These are phyloP conservation scores for Coelopa frigida DNA, from an alignment of 1,140 invertebrate genomes.

Conservation along the genomic window DNA sequence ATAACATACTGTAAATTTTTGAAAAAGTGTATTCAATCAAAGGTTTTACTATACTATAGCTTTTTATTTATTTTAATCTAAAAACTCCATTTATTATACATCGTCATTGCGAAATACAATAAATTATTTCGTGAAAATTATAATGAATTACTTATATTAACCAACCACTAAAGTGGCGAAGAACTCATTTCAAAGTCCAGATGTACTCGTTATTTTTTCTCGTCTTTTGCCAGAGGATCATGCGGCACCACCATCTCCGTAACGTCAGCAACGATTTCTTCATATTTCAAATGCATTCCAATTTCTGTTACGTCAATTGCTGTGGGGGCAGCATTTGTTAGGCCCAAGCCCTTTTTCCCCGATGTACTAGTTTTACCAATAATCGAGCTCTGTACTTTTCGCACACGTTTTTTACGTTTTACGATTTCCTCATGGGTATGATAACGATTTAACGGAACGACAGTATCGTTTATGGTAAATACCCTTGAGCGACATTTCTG, in stretches of 20 bases:
- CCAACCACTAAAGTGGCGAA: too few species aligned
- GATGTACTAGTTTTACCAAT: not conserved
- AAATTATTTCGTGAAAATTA: too few species aligned
- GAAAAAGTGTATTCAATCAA: too few species aligned
- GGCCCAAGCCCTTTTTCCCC: not conserved
- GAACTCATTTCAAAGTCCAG: too few species aligned
- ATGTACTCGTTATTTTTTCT: too few species aligned
- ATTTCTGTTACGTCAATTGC: constrained; percentile 33
- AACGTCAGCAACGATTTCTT: constrained; percentile 40
- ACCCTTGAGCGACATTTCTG: constrained; percentile 42
- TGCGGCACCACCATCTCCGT: constrained; percentile 22
- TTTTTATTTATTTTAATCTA: too few species aligned
- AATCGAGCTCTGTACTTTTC: constrained; percentile 10
- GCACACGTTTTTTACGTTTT: constrained; percentile 36
- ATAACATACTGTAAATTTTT: too few species aligned
- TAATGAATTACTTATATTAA: too few species aligned
- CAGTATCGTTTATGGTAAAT: constrained; percentile 39
- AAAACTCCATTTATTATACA: too few species aligned
- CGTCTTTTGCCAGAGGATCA: too few species aligned
- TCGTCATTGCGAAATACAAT: too few species aligned
- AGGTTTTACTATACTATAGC: too few species aligned
- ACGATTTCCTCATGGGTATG: constrained; percentile 44
- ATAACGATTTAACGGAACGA: constrained; percentile 37
- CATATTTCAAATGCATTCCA: constrained; percentile 41
- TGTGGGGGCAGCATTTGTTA: constrained; percentile 4